These are phyloP conservation scores for Carcinoscorpius rotundicauda DNA, from an alignment of 1,140 invertebrate genomes.

Conservation along the genomic window DNA sequence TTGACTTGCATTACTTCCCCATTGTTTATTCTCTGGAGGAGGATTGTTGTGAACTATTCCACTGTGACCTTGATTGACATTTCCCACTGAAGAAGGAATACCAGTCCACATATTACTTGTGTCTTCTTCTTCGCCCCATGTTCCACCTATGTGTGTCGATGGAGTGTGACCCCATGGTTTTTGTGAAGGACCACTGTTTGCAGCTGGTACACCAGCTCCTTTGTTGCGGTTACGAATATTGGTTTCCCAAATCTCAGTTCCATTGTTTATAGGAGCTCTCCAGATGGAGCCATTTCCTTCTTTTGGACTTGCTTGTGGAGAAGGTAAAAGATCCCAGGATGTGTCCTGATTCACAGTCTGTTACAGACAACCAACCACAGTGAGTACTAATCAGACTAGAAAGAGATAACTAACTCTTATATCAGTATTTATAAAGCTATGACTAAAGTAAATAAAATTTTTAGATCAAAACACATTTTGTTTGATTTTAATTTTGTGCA, in stretches of 20 bases:
- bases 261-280: conserved; percentile 23
- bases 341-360: conserved; percentile 86
- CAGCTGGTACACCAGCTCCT: conserved; percentile 6
- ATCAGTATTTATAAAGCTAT: too few species aligned
- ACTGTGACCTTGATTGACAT: too few species aligned
- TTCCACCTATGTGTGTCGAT: conserved; percentile 78
- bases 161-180: conserved; percentile 69
- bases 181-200: conserved; percentile 4
- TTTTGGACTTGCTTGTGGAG: conserved; percentile 62
- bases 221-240: conserved; percentile 56
- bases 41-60: too few species aligned
- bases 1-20: too few species aligned
- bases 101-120: conserved; percentile 40
- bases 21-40: too few species aligned
- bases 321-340: conserved; percentile 78
- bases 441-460: too few species aligned
- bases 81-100: conserved; percentile 35
- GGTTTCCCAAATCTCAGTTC: conserved; percentile 90
- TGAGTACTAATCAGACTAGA: too few species aligned
- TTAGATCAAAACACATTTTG: too few species aligned
- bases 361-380: conserved; percentile 4
- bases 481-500: too few species aligned
- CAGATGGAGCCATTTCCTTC: conserved; percentile 30
- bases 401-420: too few species aligned
- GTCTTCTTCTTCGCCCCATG: conserved; percentile 89